Conservation (phyloP, 2,797 vertebrate species). For the Emys orbicularis region DNA sequence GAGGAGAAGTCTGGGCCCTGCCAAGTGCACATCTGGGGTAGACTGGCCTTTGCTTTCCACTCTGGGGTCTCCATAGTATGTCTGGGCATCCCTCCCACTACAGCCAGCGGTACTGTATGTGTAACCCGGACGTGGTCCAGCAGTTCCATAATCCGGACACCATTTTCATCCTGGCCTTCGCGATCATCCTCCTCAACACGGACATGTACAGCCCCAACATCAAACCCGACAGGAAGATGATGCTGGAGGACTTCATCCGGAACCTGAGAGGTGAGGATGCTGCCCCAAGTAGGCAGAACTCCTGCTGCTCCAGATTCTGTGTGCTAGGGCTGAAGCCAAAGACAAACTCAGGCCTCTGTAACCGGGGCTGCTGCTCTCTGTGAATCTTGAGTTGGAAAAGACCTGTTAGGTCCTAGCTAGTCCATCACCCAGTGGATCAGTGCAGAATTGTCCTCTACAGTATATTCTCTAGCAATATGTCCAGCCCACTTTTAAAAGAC, state of each 20-base stretch:
- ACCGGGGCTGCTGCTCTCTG: neutral
- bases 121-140: conserved; percentile 98
- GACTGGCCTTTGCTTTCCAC: neutral
- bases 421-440: neutral
- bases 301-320: conserved; percentile 6
- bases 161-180: conserved; percentile 99
- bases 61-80: neutral
- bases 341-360: neutral
- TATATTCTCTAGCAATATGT: conserved; percentile 10
- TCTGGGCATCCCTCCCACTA: conserved; percentile 54
- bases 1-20: neutral
- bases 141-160: conserved; percentile 99
- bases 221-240: conserved; percentile 99
- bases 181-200: conserved; percentile 98
- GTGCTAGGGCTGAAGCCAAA: neutral
- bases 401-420: neutral
- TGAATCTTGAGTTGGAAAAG: neutral
- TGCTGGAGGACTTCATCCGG: conserved; percentile 98
- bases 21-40: neutral
- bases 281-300: neutral
- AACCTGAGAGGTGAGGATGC: conserved; percentile 92
- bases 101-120: conserved; percentile 99
- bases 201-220: conserved; percentile 99
- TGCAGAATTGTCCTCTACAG: neutral
- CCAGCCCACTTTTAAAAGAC: conserved; percentile 9